phyloP scores from a whole-genome alignment of 2,797 vertebrate genomes.

The Clarias pachynema region DNA sequence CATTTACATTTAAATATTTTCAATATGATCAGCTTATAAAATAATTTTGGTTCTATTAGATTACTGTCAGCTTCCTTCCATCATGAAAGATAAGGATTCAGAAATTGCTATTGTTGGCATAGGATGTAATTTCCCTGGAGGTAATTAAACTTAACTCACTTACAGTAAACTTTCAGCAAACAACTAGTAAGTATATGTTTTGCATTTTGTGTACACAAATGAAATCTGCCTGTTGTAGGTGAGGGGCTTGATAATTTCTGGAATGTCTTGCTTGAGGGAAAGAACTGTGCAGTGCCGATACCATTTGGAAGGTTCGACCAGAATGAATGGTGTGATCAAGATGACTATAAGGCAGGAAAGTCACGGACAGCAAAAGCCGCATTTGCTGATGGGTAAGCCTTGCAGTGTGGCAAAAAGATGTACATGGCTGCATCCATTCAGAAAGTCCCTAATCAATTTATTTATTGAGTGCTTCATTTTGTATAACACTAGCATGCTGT shows the following conservation, averaged over 20 bases:
- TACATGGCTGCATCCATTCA: neutral
- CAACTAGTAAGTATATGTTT: neutral
- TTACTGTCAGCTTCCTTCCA: neutral
- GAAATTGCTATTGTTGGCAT: conserved; percentile 82
- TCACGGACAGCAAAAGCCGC: conserved; percentile 73
- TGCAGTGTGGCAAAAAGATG: neutral
- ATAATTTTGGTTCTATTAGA: neutral
- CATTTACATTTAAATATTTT: neutral
- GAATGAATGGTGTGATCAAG: conserved; percentile 76
- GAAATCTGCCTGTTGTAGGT: conserved; percentile 57
- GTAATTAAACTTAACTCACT: conserved; percentile 60
- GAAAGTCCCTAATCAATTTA: neutral
- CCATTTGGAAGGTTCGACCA: conserved; percentile 77
- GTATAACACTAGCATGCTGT: no score
- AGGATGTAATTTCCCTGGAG: conserved; percentile 86
- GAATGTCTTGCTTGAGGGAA: conserved; percentile 78
- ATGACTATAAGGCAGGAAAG: conserved; percentile 78
- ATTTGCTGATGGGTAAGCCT: conserved; percentile 76
- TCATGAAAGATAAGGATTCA: conserved; percentile 44
- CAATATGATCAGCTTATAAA: neutral
- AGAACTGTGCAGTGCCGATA: conserved; percentile 77
- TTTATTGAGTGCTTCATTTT: neutral
- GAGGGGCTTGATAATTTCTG: conserved; percentile 77
- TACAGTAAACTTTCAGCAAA: neutral
- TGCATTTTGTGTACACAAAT: neutral